These are phyloP conservation scores for Xenopus tropicalis DNA, from an alignment of 2,113 vertebrate species.

Conservation along the genomic window UCB_Xtro_10.0 CM004450.2:65927501-65928000, in stretches of 20 bases:
- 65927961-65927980: background rate
- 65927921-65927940: background rate
- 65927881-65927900: background rate
- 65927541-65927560: no score
- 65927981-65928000: background rate
- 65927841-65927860: background rate
- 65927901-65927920: background rate
- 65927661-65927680: no score
- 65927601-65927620: no score
- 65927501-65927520: no score
- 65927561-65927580: no score
- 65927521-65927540: no score
- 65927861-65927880: slow-evolving; percentile 16
- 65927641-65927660: no score
- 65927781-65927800: background rate
- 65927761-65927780: background rate
- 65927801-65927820: background rate
- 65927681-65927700: no score
- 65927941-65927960: background rate
- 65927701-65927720: no score
- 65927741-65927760: background rate
- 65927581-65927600: no score
- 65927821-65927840: background rate
- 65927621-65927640: no score
- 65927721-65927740: background rate